phyloP scores from a whole-genome alignment of 2,113 vertebrate genomes.

The Enhydra lutris region DNA sequence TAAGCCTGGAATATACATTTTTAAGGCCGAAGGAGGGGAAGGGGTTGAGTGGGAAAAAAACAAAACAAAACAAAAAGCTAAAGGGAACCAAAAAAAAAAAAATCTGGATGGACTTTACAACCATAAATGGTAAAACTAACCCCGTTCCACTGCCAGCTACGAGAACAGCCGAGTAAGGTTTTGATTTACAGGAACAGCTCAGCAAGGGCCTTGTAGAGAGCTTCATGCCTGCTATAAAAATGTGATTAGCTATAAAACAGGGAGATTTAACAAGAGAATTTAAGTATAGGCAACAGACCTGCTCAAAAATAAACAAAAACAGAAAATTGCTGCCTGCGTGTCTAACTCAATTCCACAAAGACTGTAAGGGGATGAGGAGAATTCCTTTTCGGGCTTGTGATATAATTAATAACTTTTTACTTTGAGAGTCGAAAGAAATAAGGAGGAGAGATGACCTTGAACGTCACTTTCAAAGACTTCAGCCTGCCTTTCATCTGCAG shows the following conservation, averaged over 20 bases:
- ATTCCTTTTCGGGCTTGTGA: conserved; percentile 26
- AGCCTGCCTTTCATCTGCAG: neutral
- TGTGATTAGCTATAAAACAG: conserved; percentile 86
- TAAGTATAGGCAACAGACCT: conserved; percentile 72
- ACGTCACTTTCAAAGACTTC: conserved; percentile 31
- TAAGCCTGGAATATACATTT: conserved; percentile 80
- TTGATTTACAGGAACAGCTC: conserved; percentile 87
- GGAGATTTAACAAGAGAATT: conserved; percentile 83
- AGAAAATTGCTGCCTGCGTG: conserved; percentile 67
- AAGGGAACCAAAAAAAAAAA: conserved; percentile 57
- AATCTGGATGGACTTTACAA: conserved; percentile 83
- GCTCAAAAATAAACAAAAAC: conserved; percentile 72
- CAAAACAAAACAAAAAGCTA: conserved; percentile 66
- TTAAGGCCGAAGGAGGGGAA: conserved; percentile 64
- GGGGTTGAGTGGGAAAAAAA: conserved; percentile 42
- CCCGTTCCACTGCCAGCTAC: conserved; percentile 78
- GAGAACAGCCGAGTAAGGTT: conserved; percentile 82
- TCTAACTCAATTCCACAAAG: conserved; percentile 59
- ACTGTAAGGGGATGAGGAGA: neutral
- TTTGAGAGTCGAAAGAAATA: conserved; percentile 20
- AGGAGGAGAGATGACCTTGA: conserved; percentile 42
- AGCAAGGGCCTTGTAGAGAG: conserved; percentile 82
- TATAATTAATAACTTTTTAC: conserved; percentile 62
- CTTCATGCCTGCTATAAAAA: conserved; percentile 85
- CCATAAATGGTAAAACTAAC: conserved; percentile 89